A percentile compares a stretch with the other conserved stretches of the same genome.
phyloP scores from a whole-genome alignment of 2,113 vertebrate species.

The Apus apus region DNA sequence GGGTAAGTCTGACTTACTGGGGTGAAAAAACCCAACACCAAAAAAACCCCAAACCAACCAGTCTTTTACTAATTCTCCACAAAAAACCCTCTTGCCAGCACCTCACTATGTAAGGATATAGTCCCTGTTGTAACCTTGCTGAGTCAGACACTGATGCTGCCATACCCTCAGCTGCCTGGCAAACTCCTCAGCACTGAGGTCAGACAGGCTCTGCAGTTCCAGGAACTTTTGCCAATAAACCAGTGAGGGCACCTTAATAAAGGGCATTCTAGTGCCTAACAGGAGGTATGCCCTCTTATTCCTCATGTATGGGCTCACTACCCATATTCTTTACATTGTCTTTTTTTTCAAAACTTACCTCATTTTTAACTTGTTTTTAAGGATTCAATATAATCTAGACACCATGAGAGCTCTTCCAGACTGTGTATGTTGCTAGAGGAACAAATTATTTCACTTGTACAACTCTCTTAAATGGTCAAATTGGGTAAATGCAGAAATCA shows the following conservation, averaged over 20 bases:
- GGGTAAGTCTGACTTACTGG: rapidly evolving
- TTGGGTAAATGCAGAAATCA: neutral
- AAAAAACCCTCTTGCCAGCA: neutral
- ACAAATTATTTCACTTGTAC: constrained; percentile 10
- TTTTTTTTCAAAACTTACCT: neutral
- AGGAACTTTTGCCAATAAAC: neutral
- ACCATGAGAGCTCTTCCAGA: neutral
- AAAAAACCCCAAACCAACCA: neutral
- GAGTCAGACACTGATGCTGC: neutral
- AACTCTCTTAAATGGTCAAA: constrained; percentile 15
- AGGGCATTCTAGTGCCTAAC: neutral
- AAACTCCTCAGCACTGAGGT: neutral
- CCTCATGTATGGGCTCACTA: rapidly evolving
- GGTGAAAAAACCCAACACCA: neutral
- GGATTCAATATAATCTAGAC: neutral
- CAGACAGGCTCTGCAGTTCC: neutral
- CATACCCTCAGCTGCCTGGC: neutral
- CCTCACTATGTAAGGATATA: neutral
- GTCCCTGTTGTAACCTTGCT: neutral
- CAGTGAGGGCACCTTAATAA: neutral
- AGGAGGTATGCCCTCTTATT: rapidly evolving
- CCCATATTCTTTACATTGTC: neutral
- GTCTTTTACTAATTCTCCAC: neutral
- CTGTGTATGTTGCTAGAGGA: constrained; percentile 34
- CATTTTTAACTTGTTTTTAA: neutral